Base-by-base conservation (phyloP, 2,113 vertebrate species). In the Seriola quinqueradiata region DNA sequence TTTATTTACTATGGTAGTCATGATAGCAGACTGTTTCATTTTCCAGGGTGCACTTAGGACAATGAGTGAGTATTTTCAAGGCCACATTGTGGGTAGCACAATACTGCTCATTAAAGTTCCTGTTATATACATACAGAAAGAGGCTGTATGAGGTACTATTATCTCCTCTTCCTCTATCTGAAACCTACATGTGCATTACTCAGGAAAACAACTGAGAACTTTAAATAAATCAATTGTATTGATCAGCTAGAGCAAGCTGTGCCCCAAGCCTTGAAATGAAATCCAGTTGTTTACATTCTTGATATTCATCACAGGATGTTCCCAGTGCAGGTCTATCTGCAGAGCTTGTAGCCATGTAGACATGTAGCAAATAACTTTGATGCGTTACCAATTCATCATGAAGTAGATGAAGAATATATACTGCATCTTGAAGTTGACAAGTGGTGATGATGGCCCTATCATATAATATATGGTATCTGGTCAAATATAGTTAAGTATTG, bases 171-270 rank as follows among this genome's bases (percentile, higher is more conserved):
- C 10, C 44, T 42, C 0, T 55, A 19, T 28, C 66, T 40, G 19
- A 82, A 67, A 57, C 25, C 50, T 40, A n/a, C 61, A 64, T 28
- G 46, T 28, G 32, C 32, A 58, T 34, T 54, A 17, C 44, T 11
- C 59, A 65, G 64, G 58, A 80, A 82, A 80, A 79, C 58, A 64
- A 72, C 58, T 8, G 50, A 73, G 60, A 85, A 77, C 59, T 78
- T 70, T 65, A 40, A 73, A 76, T 59, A 68, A 81, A 87, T 87
- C 77, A 58, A 74, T 58, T 48, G 6, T 75, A 85, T 83, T 54
- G 87, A 89, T 87, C 75, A 75, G 59, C 19, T 17, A 11, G 23
- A 77, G 68, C 67, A 65, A 66, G 54, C 68, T 66, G 60, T 42
- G 59, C 38, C 21, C 46, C 1, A 3, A 84, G 75, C 23, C 70